Evolutionary conservation across 2,888 invertebrate genomes (phyloP).

Genomic region (Lasioglossum vierecki): DNA sequence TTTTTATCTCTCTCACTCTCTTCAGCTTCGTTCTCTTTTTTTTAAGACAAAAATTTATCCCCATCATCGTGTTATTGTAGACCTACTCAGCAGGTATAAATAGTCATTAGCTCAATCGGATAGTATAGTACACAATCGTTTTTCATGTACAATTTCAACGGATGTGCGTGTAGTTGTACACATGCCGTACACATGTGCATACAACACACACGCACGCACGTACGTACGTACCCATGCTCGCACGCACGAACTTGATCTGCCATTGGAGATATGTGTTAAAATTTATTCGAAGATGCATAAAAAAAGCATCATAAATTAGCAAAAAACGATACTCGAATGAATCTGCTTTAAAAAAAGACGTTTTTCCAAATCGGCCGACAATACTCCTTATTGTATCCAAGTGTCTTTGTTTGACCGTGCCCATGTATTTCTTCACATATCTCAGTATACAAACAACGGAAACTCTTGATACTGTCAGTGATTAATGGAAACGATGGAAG

Average conservation of each 20-base stretch:
- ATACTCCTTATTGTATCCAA: conserved; percentile 49
- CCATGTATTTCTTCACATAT: conserved; percentile 71
- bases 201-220: conserved; percentile 21
- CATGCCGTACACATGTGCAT: conserved; percentile 34
- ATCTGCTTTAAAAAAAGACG: conserved; percentile 54
- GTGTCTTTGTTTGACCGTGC: conserved; percentile 60
- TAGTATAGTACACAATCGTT: conserved; percentile 63
- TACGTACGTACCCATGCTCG: neutral
- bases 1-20: neutral
- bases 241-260: conserved; percentile 60
- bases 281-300: conserved; percentile 71
- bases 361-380: conserved; percentile 60
- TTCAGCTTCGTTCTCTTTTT: neutral
- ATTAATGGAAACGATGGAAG: conserved; percentile 82
- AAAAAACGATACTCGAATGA: conserved; percentile 55
- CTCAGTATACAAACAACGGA: conserved; percentile 64
- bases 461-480: conserved; percentile 80
- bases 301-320: conserved; percentile 69
- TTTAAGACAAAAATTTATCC: conserved; percentile 53
- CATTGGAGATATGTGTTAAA: conserved; percentile 78
- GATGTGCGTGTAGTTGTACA: conserved; percentile 51
- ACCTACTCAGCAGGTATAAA: conserved; percentile 70
- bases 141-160: conserved; percentile 67
- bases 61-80: conserved; percentile 60
- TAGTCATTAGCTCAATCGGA: conserved; percentile 62